Conservation (phyloP, 2,113 vertebrate species). For the Rhinolophus sinicus region DNA sequence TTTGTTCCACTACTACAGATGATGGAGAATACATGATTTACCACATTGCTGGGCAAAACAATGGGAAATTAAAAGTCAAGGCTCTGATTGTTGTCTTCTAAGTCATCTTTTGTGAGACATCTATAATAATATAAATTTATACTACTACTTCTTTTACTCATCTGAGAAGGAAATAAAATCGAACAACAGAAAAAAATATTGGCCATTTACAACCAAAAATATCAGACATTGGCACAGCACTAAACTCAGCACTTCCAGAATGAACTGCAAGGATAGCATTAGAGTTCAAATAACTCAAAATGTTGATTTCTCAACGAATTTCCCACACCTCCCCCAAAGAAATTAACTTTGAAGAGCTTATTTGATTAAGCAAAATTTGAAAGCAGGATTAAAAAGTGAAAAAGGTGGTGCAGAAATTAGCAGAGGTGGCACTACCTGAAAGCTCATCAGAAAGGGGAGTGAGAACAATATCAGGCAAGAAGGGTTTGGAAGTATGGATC, state of each 20-base stretch:
- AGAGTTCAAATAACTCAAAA: constrained; percentile 84
- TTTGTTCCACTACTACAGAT: constrained; percentile 44
- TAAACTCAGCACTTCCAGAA: constrained; percentile 89
- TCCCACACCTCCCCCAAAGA: constrained; percentile 84
- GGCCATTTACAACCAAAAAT: constrained; percentile 66
- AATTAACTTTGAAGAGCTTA: constrained; percentile 86
- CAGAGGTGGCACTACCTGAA: constrained; percentile 98
- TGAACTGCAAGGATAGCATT: constrained; percentile 84
- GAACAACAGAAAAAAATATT: constrained; percentile 1
- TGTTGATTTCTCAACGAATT: constrained; percentile 83
- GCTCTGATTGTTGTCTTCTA: constrained; percentile 41
- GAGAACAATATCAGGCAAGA: constrained; percentile 98
- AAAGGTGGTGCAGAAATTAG: constrained; percentile 93
- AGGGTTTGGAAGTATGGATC: constrained; percentile 99
- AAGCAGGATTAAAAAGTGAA: constrained; percentile 88
- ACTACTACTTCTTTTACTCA: constrained; percentile 31
- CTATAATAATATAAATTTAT: constrained; percentile 17
- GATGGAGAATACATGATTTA: constrained; percentile 17
- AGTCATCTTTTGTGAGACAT: constrained; percentile 37
- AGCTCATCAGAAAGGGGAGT: constrained; percentile 99
- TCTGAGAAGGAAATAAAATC: background rate
- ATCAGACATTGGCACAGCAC: constrained; percentile 89
- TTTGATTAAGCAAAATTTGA: constrained; percentile 87
- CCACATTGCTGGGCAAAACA: constrained; percentile 38
- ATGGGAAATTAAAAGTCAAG: constrained; percentile 40